phyloP scores from a whole-genome alignment of 1,140 invertebrate species.

The Atopsyche davidsoni region DNA sequence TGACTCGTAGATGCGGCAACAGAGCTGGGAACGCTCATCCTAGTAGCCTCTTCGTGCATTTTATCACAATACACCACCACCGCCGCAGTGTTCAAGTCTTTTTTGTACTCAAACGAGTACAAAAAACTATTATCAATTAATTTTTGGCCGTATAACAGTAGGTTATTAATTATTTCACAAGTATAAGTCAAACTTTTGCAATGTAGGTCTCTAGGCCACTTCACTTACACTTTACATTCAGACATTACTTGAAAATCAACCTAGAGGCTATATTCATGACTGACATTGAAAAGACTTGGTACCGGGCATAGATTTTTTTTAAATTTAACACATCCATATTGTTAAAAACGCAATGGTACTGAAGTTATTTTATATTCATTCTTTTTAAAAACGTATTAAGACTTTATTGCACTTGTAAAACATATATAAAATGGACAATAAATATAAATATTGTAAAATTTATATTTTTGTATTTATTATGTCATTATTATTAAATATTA shows the following conservation, averaged over 20 bases:
- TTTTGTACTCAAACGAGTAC: constrained; percentile 21
- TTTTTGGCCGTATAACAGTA: constrained; percentile 12
- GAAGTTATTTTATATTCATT: no score
- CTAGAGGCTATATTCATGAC: constrained; percentile 18
- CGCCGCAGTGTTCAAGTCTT: constrained; percentile 12
- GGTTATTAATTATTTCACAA: constrained; percentile 16
- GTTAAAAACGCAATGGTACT: not conserved
- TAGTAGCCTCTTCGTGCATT: constrained; percentile 20
- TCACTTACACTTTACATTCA: constrained; percentile 24
- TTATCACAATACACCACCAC: constrained; percentile 11
- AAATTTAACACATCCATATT: not conserved
- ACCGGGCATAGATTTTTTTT: not conserved
- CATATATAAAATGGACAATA: not conserved
- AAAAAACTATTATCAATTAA: constrained; percentile 12
- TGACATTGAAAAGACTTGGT: constrained; percentile 18
- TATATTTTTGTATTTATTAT: not conserved
- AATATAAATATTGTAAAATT: not conserved
- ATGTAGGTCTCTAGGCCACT: constrained; percentile 27
- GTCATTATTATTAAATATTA: not conserved
- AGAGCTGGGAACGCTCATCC: constrained; percentile 16
- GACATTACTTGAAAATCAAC: constrained; percentile 23
- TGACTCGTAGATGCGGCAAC: constrained; percentile 22
- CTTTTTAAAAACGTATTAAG: no score
- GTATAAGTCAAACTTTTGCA: constrained; percentile 21
- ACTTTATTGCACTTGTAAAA: no score